Evolutionary conservation across 2,797 vertebrate genomes (phyloP).

Genomic region (Pseudomugil tenellus): DNA sequence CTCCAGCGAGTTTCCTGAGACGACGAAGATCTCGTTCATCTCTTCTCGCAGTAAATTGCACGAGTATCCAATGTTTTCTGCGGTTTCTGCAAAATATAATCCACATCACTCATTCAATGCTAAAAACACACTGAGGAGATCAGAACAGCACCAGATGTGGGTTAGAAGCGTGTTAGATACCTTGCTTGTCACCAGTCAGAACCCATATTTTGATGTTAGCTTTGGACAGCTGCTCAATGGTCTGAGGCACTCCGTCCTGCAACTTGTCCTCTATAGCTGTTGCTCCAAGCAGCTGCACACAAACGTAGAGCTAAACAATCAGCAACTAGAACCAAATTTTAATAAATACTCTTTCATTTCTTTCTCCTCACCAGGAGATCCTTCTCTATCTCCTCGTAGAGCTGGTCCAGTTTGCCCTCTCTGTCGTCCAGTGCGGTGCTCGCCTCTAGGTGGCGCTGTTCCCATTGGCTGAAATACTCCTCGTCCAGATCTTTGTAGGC

Average conservation of each 20-base stretch:
- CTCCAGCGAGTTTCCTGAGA: slow-evolving; percentile 75
- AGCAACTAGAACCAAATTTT: no score
- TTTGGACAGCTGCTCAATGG: slow-evolving; percentile 82
- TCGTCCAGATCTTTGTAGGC: slow-evolving; percentile 88
- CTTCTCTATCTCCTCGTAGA: slow-evolving; percentile 88
- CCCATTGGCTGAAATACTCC: slow-evolving; percentile 85
- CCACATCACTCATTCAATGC: not conserved
- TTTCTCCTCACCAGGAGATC: slow-evolving; percentile 84
- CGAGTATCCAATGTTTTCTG: slow-evolving; percentile 88
- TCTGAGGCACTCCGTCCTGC: slow-evolving; percentile 89
- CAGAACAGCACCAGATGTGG: not conserved
- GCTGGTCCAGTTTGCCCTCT: slow-evolving; percentile 78
- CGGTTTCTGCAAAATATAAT: slow-evolving; percentile 85
- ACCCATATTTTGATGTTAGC: slow-evolving; percentile 92
- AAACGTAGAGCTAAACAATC: no score
- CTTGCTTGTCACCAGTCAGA: slow-evolving; percentile 90
- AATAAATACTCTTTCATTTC: no score
- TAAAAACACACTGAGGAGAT: not conserved
- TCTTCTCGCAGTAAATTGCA: slow-evolving; percentile 87
- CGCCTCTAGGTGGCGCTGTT: slow-evolving; percentile 82
- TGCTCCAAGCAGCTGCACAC: slow-evolving; percentile 86
- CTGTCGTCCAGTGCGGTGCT: slow-evolving; percentile 77
- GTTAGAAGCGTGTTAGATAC: no score
- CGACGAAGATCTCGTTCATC: slow-evolving; percentile 85
- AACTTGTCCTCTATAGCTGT: slow-evolving; percentile 91